Evolutionary conservation across 1,140 invertebrate genomes (phyloP).

Genomic region (Pantala flavescens): DNA sequence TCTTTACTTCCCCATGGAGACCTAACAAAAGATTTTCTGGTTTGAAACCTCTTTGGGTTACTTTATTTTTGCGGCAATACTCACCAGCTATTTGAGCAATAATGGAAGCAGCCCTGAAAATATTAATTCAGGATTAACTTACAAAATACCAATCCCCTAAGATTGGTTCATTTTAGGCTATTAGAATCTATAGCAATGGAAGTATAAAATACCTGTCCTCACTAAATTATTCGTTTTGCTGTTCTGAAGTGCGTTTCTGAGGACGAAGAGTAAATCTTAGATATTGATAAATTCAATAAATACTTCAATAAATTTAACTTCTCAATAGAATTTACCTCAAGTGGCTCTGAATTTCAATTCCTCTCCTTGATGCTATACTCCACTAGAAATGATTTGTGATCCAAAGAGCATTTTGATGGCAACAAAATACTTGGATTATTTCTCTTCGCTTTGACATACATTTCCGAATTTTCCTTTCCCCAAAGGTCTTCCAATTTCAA

Average conservation of each 20-base stretch:
- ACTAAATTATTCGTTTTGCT: slow-evolving; percentile 54
- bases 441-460: slow-evolving; percentile 93
- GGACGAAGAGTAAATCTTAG: slow-evolving; percentile 23
- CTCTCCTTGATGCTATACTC: slow-evolving; percentile 87
- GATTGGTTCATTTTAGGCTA: background rate
- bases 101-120: slow-evolving; percentile 58
- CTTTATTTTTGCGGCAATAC: slow-evolving; percentile 89
- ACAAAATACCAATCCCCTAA: slow-evolving; percentile 11
- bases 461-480: slow-evolving; percentile 98
- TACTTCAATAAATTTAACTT: background rate
- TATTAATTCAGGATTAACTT: slow-evolving; percentile 14
- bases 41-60: slow-evolving; percentile 94
- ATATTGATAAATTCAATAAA: background rate
- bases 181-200: background rate
- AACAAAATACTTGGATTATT: slow-evolving; percentile 80
- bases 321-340: slow-evolving; percentile 40
- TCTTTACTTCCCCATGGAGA: slow-evolving; percentile 76
- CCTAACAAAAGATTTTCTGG: slow-evolving; percentile 89
- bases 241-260: slow-evolving; percentile 50
- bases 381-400: slow-evolving; percentile 72
- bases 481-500: slow-evolving; percentile 87
- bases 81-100: slow-evolving; percentile 77
- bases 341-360: slow-evolving; percentile 89
- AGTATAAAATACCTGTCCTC: slow-evolving; percentile 41
- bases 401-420: slow-evolving; percentile 95